Evolutionary conservation across 1,140 invertebrate species (phyloP).

Genomic region (Hyles euphorbiae): DNA sequence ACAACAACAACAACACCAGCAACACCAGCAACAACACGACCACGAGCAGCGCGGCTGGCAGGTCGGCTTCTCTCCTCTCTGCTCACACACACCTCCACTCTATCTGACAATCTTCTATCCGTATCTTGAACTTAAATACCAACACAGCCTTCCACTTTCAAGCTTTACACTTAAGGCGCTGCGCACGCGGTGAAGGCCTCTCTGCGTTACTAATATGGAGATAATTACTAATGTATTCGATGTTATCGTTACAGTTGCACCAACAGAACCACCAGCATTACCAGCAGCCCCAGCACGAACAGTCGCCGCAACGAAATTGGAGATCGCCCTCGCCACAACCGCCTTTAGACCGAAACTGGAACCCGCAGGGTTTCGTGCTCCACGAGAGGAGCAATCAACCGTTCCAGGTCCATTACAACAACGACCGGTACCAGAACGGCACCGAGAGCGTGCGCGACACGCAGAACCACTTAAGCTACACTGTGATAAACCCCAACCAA

Average conservation of each 20-base stretch:
- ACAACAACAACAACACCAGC: constrained; percentile 56
- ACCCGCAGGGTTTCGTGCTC: constrained; percentile 61
- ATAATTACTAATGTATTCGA: too few species aligned
- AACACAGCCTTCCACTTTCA: too few species aligned
- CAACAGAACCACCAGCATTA: constrained; percentile 47
- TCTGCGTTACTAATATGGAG: background rate
- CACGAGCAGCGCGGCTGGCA: constrained; percentile 72
- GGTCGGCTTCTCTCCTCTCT: constrained; percentile 27
- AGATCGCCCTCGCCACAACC: constrained; percentile 55
- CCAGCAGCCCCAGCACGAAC: constrained; percentile 25
- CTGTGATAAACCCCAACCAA: constrained; percentile 56
- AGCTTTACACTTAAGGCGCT: too few species aligned
- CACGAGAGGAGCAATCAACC: constrained; percentile 51
- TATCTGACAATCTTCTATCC: background rate
- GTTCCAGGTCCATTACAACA: constrained; percentile 50
- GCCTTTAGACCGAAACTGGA: constrained; percentile 47
- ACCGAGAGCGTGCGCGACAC: constrained; percentile 44
- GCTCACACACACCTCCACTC: background rate
- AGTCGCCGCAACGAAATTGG: constrained; percentile 52
- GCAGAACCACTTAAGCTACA: constrained; percentile 67
- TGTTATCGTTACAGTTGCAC: constrained; percentile 37
- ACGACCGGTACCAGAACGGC: constrained; percentile 64
- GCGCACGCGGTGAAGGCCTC: background rate
- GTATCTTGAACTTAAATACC: background rate
- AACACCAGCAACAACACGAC: constrained; percentile 57